These are phyloP conservation scores for Ficedula albicollis DNA, from an alignment of 2,797 vertebrate species.

Conservation along the genomic window DNA sequence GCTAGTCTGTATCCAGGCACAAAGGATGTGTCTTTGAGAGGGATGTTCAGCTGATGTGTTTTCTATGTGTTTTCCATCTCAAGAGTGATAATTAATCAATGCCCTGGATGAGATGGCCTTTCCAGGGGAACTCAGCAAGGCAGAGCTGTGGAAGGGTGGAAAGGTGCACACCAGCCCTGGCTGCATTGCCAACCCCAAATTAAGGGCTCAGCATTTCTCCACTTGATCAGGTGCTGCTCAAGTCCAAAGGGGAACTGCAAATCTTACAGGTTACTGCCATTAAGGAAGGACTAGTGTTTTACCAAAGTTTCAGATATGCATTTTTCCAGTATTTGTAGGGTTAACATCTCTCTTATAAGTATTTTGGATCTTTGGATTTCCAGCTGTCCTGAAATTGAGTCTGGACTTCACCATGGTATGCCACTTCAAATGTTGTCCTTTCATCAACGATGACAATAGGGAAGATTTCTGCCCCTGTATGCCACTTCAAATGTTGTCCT, in stretches of 20 bases:
- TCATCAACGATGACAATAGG: not conserved
- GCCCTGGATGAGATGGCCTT: not conserved
- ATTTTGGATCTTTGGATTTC: not conserved
- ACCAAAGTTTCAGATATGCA: fast-evolving
- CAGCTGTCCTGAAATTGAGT: not conserved
- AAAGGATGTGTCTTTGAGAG: not conserved
- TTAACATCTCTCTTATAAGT: not conserved
- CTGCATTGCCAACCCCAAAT: fast-evolving
- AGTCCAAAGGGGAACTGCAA: not conserved
- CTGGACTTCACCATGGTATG: not conserved
- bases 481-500: not conserved
- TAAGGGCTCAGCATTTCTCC: not conserved
- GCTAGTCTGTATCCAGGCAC: not conserved
- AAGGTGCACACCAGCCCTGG: fast-evolving
- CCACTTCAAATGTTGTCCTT: not conserved
- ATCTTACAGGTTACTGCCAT: not conserved
- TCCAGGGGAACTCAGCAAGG: not conserved
- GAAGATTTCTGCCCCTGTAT: not conserved
- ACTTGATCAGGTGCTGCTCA: not conserved
- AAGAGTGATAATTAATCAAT: not conserved
- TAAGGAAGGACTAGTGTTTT: not conserved
- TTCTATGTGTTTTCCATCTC: not conserved
- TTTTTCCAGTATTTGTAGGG: not conserved
- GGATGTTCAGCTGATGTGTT: not conserved
- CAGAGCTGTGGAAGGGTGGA: not conserved